phyloP scores from a whole-genome alignment of 1,140 invertebrate genomes.

The Danaus plexippus region DNA sequence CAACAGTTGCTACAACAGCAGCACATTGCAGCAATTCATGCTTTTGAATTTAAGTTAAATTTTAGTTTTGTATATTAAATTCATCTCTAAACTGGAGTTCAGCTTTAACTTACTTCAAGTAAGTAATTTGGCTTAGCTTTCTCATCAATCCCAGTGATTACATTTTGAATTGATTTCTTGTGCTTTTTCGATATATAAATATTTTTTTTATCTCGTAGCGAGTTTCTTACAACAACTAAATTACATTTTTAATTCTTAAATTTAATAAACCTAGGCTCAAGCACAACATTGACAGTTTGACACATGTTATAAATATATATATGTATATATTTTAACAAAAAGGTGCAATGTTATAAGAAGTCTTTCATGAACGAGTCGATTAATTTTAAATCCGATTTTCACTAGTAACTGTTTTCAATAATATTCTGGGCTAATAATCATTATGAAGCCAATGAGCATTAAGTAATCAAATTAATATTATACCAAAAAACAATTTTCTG shows the following conservation, averaged over 20 bases:
- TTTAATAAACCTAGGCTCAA: no score
- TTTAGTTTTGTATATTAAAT: background rate
- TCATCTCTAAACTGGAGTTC: background rate
- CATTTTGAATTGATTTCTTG: conserved; percentile 15
- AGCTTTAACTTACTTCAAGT: background rate
- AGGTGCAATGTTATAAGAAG: no score
- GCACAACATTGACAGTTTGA: no score
- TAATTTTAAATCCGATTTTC: conserved; percentile 19
- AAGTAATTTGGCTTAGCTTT: background rate
- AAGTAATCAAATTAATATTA: conserved; percentile 4
- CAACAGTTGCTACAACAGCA: conserved; percentile 24
- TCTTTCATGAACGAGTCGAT: no score
- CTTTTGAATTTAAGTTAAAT: background rate
- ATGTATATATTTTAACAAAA: no score
- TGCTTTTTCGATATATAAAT: no score
- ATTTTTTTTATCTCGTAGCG: no score
- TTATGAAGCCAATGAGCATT: conserved; percentile 35
- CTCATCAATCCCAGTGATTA: conserved; percentile 1
- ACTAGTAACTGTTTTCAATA: conserved; percentile 48
- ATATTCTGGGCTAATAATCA: conserved; percentile 47
- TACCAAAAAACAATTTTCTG: conserved; percentile 23
- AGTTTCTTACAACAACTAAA: no score
- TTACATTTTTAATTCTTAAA: no score
- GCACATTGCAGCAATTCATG: conserved; percentile 14
- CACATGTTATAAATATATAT: no score